These are phyloP conservation scores for Rhegmatorhina hoffmannsi DNA, from an alignment of 2,113 vertebrate species.

Conservation along the genomic window DNA sequence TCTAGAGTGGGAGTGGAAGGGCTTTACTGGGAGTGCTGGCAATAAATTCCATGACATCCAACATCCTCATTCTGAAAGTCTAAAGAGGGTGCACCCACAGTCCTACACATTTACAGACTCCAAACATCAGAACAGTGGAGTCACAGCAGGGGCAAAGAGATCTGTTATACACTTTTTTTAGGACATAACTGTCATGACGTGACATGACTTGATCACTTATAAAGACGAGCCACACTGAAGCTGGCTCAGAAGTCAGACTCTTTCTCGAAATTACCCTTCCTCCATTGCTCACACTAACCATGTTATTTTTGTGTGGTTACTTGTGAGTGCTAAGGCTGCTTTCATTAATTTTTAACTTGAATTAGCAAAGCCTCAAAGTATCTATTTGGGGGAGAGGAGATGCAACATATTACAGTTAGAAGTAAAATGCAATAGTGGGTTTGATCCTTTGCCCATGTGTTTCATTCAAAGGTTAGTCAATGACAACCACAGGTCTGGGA, in stretches of 20 bases:
- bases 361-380: conserved; percentile 50
- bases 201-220: not conserved
- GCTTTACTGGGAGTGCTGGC: not conserved
- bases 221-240: not conserved
- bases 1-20: not conserved
- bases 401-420: not conserved
- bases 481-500: not conserved
- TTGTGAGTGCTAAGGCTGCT: conserved; percentile 29
- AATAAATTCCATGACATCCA: not conserved
- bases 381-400: conserved; percentile 33
- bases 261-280: not conserved
- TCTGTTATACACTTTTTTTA: not conserved
- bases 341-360: conserved; percentile 65
- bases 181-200: not conserved
- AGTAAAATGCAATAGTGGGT: not conserved
- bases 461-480: conserved; percentile 43
- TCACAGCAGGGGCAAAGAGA: not conserved
- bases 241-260: not conserved
- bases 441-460: not conserved
- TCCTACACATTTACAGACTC: not conserved
- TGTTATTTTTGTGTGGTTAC: conserved; percentile 43
- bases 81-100: fast-evolving
- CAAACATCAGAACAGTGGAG: not conserved
- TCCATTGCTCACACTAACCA: not conserved
- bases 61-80: not conserved